A percentile compares a stretch with the other conserved stretches of the same genome.
Evolutionary conservation across 2,113 vertebrate genomes (phyloP).

Genomic region (Tricholaema leucomelas): DNA sequence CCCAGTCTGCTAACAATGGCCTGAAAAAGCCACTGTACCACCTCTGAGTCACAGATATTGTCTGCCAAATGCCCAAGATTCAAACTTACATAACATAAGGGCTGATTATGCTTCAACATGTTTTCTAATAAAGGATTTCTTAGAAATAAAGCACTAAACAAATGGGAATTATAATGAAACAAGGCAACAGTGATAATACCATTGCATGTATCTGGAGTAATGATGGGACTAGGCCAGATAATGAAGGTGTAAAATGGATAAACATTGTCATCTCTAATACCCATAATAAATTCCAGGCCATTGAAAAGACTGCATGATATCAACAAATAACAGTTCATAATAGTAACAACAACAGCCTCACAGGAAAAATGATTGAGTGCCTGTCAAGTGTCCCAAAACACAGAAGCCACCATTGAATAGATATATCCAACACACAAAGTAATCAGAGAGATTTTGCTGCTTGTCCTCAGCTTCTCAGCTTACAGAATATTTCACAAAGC

Average conservation of each 20-base stretch:
- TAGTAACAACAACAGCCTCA: slow-evolving; percentile 17
- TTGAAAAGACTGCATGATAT: slow-evolving; percentile 25
- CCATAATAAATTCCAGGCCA: slow-evolving; percentile 25
- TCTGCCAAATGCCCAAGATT: not conserved
- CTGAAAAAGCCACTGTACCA: not conserved
- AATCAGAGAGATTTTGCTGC: not conserved
- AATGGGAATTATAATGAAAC: slow-evolving; percentile 61
- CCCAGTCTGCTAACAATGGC: not conserved
- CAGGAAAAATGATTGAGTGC: not conserved
- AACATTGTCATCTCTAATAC: slow-evolving; percentile 30
- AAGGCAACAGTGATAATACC: slow-evolving; percentile 35
- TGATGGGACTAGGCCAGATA: slow-evolving; percentile 28
- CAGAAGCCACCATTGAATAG: not conserved
- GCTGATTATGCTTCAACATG: slow-evolving; percentile 17
- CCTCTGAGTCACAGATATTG: not conserved
- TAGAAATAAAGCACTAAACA: slow-evolving; percentile 15
- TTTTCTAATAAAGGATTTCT: slow-evolving; percentile 32
- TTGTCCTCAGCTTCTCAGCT: not conserved
- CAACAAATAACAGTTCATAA: slow-evolving; percentile 26
- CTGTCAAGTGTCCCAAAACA: not conserved
- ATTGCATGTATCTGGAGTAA: not conserved
- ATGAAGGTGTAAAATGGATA: slow-evolving; percentile 54
- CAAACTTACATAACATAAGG: not conserved
- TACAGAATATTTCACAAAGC: not conserved
- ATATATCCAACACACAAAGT: slow-evolving; percentile 8